Percentiles rank a stretch among this genome's conserved stretches.
These are phyloP conservation scores for Germaria angustata DNA, from an alignment of 2,888 invertebrate genomes.

Conservation along the genomic window DNA sequence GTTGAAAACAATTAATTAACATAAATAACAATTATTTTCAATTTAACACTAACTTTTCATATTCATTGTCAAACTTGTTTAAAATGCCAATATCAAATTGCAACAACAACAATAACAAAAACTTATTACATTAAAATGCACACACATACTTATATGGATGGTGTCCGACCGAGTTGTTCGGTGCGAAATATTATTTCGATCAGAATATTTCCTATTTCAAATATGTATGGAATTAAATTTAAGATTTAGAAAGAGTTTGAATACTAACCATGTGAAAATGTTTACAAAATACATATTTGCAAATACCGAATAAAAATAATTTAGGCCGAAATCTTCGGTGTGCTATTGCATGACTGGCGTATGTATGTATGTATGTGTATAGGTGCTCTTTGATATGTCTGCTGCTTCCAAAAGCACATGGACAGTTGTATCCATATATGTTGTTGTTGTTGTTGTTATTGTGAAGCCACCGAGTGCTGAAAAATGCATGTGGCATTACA, in stretches of 20 bases:
- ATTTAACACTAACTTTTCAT: slow-evolving; percentile 64
- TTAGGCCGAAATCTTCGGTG: not conserved
- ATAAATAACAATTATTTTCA: slow-evolving; percentile 65
- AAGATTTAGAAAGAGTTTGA: too few relatives aligned
- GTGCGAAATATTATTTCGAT: not conserved
- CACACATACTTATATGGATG: not conserved
- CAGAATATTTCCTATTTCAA: not conserved
- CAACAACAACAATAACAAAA: not conserved
- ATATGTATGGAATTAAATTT: too few relatives aligned
- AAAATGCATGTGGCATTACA: slow-evolving; percentile 50
- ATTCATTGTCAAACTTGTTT: slow-evolving; percentile 61
- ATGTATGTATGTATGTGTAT: not conserved
- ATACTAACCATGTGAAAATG: too few relatives aligned
- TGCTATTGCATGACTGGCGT: not conserved
- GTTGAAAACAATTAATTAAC: slow-evolving; percentile 53
- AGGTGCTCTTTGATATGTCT: slow-evolving; percentile 23
- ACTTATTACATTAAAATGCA: not conserved
- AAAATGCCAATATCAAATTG: slow-evolving; percentile 56
- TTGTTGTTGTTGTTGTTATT: slow-evolving; percentile 10
- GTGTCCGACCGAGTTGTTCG: not conserved
- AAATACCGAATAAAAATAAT: not conserved
- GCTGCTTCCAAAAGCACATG: slow-evolving; percentile 30
- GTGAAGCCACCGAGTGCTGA: slow-evolving; percentile 48
- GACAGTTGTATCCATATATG: slow-evolving; percentile 11
- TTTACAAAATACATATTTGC: too few relatives aligned